phyloP scores from a whole-genome alignment of 2,888 invertebrate genomes.

The Pseudolycoriella hygida region DNA sequence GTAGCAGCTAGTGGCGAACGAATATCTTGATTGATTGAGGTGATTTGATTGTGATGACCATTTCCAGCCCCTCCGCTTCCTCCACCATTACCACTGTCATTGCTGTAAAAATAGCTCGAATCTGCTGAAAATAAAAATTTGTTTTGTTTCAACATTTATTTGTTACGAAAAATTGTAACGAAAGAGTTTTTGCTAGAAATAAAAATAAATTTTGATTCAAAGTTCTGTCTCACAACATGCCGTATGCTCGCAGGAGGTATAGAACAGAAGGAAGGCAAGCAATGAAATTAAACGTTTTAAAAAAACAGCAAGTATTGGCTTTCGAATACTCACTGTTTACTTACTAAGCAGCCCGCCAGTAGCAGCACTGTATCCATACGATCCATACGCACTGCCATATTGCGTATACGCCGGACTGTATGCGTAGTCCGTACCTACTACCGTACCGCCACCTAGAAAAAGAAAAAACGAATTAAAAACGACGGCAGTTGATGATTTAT shows the following conservation, averaged over 20 bases:
- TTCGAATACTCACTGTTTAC: slow-evolving; percentile 42
- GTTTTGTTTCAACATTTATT: neutral
- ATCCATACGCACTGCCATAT: slow-evolving; percentile 33
- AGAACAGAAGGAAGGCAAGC: neutral
- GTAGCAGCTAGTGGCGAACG: slow-evolving; percentile 53
- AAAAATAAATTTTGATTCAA: no score
- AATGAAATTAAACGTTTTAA: neutral
- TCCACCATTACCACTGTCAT: slow-evolving; percentile 18
- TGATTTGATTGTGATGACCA: slow-evolving; percentile 22
- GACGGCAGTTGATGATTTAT: no score
- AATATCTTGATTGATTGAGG: slow-evolving; percentile 36
- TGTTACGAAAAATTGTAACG: neutral
- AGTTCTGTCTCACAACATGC: no score
- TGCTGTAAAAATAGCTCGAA: slow-evolving; percentile 45
- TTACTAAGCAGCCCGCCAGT: slow-evolving; percentile 48
- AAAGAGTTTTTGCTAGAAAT: neutral
- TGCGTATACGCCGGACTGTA: slow-evolving; percentile 51
- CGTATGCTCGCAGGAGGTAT: neutral
- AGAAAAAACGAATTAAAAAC: no score
- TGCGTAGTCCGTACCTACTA: slow-evolving; percentile 46
- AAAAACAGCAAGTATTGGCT: slow-evolving; percentile 16
- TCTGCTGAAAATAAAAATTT: slow-evolving; percentile 24
- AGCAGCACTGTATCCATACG: slow-evolving; percentile 43
- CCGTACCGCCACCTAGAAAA: slow-evolving; percentile 38
- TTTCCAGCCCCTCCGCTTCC: slow-evolving; percentile 1